Evolutionary conservation across 1,140 invertebrate species (phyloP).

Genomic region (Polypedilum vanderplanki): DNA sequence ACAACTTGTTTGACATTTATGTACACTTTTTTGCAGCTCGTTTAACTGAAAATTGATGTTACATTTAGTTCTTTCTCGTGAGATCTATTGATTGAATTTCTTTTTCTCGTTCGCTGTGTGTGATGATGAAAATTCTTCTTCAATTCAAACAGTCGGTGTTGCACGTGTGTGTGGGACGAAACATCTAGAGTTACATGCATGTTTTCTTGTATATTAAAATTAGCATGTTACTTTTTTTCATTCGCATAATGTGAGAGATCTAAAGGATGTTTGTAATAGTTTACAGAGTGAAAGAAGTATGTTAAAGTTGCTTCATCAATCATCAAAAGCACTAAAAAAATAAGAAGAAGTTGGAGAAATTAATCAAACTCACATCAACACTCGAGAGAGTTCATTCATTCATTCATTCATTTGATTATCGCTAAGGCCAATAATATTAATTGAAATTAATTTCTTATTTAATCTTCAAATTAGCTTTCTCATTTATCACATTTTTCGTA

Average conservation of each 20-base stretch:
- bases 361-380: conserved; percentile 2
- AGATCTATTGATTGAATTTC: neutral
- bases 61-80: neutral
- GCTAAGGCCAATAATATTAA: conserved; percentile 20
- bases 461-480: conserved; percentile 26
- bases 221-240: too few relatives aligned
- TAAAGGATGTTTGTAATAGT: too few relatives aligned
- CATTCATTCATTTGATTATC: neutral
- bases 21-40: neutral
- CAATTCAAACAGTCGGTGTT: neutral
- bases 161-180: neutral
- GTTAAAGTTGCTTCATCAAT: too few relatives aligned
- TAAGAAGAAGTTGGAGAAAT: neutral
- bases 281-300: too few relatives aligned
- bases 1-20: conserved; percentile 3
- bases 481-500: conserved; percentile 21
- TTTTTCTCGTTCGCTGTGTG: neutral
- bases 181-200: neutral
- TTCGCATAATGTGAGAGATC: too few relatives aligned
- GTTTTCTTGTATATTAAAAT: neutral
- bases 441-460: conserved; percentile 26
- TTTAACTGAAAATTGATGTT: neutral
- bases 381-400: neutral
- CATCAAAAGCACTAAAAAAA: too few relatives aligned
- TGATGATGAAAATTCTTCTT: neutral